These are phyloP conservation scores for Otis tarda DNA, from an alignment of 2,113 vertebrate species.

Conservation along the genomic window DNA sequence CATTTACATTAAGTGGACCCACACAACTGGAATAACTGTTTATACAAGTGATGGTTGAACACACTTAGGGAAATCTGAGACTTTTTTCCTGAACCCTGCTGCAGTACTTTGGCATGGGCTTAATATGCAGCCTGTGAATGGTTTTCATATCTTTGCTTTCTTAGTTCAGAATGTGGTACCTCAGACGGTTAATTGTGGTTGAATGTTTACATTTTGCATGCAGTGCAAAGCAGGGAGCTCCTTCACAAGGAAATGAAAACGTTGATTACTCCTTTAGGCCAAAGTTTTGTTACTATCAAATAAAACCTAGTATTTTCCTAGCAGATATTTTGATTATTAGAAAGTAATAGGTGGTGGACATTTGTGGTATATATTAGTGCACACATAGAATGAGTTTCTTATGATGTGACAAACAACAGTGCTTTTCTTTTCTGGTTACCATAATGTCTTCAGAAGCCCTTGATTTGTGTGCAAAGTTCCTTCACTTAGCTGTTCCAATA, in stretches of 20 bases:
- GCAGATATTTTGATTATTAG: background rate
- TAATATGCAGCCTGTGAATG: background rate
- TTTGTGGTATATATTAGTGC: background rate
- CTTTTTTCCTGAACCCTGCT: background rate
- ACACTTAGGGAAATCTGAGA: background rate
- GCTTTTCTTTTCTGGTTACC: background rate
- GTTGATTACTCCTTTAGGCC: background rate
- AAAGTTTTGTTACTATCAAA: background rate
- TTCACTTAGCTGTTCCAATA: background rate
- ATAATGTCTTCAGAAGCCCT: background rate
- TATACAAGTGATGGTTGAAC: background rate
- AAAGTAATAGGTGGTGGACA: background rate
- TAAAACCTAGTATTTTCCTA: background rate
- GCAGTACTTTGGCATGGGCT: background rate
- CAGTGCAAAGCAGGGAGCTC: too few species aligned
- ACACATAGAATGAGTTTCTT: background rate
- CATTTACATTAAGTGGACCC: background rate
- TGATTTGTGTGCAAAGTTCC: slow-evolving; percentile 50
- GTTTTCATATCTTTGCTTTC: background rate
- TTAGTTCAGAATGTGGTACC: background rate
- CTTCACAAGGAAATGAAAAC: background rate
- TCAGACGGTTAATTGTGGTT: background rate
- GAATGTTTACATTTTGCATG: background rate
- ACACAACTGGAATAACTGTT: slow-evolving; percentile 34
- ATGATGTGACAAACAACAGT: background rate